These are phyloP conservation scores for Smithornis capensis DNA, from an alignment of 2,113 vertebrate genomes.

Conservation along the genomic window DNA sequence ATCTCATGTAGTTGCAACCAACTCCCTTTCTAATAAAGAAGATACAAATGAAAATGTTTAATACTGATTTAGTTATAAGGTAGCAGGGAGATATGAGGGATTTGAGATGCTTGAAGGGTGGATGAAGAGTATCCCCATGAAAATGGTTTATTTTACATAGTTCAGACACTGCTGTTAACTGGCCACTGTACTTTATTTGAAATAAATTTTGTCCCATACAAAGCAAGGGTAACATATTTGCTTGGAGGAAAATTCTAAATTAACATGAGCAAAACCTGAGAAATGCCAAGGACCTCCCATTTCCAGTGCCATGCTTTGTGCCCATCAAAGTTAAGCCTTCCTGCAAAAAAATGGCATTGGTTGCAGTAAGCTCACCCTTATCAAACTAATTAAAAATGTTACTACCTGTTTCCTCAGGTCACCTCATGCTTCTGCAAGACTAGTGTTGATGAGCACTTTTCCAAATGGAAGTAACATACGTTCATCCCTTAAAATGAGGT, in stretches of 20 bases:
- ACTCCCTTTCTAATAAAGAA: not conserved
- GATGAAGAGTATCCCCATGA: not conserved
- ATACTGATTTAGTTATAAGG: not conserved
- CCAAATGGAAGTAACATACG: constrained; percentile 35
- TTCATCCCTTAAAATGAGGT: constrained; percentile 44
- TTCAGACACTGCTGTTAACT: not conserved
- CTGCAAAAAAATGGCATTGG: not conserved
- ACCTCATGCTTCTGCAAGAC: not conserved
- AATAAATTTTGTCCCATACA: not conserved
- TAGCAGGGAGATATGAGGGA: not conserved
- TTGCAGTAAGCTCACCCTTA: not conserved
- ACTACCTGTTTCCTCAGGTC: not conserved
- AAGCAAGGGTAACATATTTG: not conserved
- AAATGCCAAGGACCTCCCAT: not conserved
- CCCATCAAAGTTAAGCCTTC: not conserved
- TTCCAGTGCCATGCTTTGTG: not conserved
- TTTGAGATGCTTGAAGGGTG: not conserved
- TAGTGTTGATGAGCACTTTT: not conserved
- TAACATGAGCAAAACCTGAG: not conserved
- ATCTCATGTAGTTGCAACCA: not conserved
- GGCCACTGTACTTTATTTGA: not conserved
- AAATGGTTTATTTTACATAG: not conserved
- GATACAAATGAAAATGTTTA: not conserved
- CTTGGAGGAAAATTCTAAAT: not conserved
- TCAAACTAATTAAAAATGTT: not conserved